Conservation (phyloP, 2,888 invertebrate species). For the Baccha elongata region DNA sequence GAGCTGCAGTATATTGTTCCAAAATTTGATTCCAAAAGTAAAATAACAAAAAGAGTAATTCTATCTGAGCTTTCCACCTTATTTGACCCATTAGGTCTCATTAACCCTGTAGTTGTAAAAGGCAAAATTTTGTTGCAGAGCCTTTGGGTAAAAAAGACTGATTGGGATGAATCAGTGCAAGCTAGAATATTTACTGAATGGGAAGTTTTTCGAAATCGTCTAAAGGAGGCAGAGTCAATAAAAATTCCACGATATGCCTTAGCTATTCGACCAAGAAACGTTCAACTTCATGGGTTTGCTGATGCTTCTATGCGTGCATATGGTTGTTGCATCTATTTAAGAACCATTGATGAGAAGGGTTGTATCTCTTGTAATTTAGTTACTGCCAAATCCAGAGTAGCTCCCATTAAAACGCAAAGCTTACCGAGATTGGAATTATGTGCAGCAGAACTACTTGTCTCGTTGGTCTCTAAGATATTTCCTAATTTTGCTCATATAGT, state of each 20-base stretch:
- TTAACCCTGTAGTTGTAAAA: not conserved
- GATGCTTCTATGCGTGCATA: conserved; percentile 58
- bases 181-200: not conserved
- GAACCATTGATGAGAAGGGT: conserved; percentile 24
- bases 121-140: not conserved
- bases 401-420: too few relatives aligned
- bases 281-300: too few relatives aligned
- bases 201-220: not conserved
- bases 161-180: conserved; percentile 7
- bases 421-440: too few relatives aligned
- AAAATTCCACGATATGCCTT: not conserved
- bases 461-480: not conserved
- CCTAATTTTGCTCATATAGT: not conserved
- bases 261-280: not conserved
- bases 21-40: not conserved
- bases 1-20: conserved; percentile 8
- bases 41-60: not conserved
- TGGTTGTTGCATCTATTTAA: conserved; percentile 46
- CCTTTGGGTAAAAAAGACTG: not conserved
- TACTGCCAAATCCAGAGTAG: conserved; percentile 55
- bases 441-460: conserved; percentile 2
- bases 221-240: not conserved
- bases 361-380: conserved; percentile 33
- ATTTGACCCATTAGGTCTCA: conserved; percentile 1
- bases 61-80: not conserved